Evolutionary conservation across 2,888 invertebrate species (phyloP).

Genomic region (Nowickia ferox): DNA sequence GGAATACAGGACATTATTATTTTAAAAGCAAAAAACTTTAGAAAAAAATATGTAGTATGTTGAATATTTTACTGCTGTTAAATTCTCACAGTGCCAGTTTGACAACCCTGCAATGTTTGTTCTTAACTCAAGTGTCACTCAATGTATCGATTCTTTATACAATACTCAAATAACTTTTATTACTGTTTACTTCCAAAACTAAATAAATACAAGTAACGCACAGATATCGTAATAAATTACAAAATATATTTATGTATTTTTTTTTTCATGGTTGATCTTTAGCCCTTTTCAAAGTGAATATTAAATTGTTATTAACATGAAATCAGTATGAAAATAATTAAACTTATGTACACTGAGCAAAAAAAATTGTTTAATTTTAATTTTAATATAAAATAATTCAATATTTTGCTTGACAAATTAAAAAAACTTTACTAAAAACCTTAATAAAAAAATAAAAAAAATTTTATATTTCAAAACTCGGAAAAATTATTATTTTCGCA

Average conservation of each 20-base stretch:
- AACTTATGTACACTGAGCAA: background rate
- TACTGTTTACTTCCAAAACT: background rate
- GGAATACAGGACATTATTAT: no score
- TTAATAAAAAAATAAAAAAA: no score
- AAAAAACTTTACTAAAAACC: no score
- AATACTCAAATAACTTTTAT: constrained; percentile 13
- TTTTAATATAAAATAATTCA: no score
- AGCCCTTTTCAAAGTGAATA: constrained; percentile 6
- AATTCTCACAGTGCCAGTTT: background rate
- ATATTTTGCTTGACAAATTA: no score
- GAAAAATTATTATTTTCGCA: no score
- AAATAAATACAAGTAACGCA: background rate
- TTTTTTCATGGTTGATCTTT: constrained; percentile 32
- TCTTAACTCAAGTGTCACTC: constrained; percentile 7
- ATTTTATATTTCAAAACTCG: no score
- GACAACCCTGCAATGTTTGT: background rate
- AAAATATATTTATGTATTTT: constrained; percentile 19
- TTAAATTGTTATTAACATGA: background rate
- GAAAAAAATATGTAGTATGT: no score
- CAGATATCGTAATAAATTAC: constrained; percentile 26
- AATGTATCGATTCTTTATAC: constrained; percentile 17
- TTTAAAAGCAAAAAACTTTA: no score
- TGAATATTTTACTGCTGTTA: no score
- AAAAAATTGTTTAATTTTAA: background rate
- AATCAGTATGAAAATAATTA: constrained; percentile 9